A percentile compares a stretch with the other conserved stretches of the same genome.
phyloP scores from a whole-genome alignment of 2,888 invertebrate genomes.

The Tenthredo distinguenda region DNA sequence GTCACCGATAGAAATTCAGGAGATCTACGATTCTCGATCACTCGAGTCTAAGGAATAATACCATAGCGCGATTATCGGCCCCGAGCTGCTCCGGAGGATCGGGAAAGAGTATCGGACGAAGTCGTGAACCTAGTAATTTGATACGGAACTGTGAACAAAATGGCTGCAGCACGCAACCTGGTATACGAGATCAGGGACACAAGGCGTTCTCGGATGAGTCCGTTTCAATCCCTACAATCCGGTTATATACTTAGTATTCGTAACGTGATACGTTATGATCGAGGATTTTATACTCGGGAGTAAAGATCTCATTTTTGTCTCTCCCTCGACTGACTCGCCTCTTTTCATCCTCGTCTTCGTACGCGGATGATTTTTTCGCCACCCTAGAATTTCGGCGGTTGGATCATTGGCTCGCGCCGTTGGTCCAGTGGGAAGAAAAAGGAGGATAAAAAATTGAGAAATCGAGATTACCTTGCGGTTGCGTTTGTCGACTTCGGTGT shows the following conservation, averaged over 20 bases:
- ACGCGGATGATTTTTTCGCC: background rate
- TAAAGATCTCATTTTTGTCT: background rate
- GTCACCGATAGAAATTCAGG: background rate
- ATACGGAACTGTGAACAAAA: conserved; percentile 19
- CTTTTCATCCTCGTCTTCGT: background rate
- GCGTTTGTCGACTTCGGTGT: conserved; percentile 33
- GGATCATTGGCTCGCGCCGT: background rate
- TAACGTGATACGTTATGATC: background rate
- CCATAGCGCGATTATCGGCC: background rate
- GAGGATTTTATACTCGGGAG: background rate
- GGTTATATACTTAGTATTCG: conserved; percentile 16
- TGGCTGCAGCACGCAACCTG: background rate
- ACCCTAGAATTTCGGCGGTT: background rate
- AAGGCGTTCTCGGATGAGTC: background rate
- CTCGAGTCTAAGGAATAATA: background rate
- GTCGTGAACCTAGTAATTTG: conserved; percentile 25
- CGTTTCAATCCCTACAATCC: background rate
- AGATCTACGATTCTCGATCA: no score
- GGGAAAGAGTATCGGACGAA: background rate
- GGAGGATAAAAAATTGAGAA: background rate
- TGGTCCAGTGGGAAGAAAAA: background rate
- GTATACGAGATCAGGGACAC: conserved; percentile 25
- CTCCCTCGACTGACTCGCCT: background rate
- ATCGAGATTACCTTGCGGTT: conserved; percentile 17
- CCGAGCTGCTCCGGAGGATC: background rate